phyloP scores from a whole-genome alignment of 2,888 invertebrate species.

The Argynnis bischoffii region DNA sequence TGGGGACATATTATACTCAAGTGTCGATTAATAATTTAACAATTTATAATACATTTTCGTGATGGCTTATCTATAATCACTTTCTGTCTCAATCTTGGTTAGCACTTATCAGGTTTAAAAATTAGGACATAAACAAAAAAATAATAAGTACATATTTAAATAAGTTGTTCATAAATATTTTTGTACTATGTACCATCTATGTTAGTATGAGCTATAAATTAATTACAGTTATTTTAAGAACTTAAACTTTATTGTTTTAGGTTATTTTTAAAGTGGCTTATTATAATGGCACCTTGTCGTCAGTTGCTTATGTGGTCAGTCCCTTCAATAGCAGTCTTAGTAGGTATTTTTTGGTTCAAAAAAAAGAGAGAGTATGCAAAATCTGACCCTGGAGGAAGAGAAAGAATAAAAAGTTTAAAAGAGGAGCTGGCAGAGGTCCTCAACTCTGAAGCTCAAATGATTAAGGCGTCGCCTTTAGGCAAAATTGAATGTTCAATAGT shows the following conservation, averaged over 20 bases:
- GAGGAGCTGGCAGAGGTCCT: conserved; percentile 77
- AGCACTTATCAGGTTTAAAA: conserved; percentile 29
- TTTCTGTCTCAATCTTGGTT: conserved; percentile 18
- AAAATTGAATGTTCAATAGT: conserved; percentile 73
- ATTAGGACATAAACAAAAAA: conserved; percentile 26
- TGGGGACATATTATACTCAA: not conserved
- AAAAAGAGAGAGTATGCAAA: conserved; percentile 88
- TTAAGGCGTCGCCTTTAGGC: conserved; percentile 70
- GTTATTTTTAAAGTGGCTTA: conserved; percentile 86
- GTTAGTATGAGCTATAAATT: not conserved
- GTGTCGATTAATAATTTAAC: not conserved
- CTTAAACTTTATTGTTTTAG: conserved; percentile 65
- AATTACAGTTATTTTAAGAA: not conserved
- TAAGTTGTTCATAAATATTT: too few relatives aligned
- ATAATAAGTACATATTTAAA: conserved; percentile 10
- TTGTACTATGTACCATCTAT: too few relatives aligned
- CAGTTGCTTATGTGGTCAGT: conserved; percentile 90
- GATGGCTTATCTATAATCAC: conserved; percentile 29
- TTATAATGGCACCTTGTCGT: conserved; percentile 89
- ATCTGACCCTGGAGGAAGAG: conserved; percentile 88
- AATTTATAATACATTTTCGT: not conserved
- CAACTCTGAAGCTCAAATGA: conserved; percentile 66
- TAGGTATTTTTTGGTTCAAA: conserved; percentile 92
- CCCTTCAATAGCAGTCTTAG: conserved; percentile 89
- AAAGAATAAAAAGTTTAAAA: conserved; percentile 73